phyloP scores from a whole-genome alignment of 2,888 invertebrate species.

The Drosophila anceps region DNA sequence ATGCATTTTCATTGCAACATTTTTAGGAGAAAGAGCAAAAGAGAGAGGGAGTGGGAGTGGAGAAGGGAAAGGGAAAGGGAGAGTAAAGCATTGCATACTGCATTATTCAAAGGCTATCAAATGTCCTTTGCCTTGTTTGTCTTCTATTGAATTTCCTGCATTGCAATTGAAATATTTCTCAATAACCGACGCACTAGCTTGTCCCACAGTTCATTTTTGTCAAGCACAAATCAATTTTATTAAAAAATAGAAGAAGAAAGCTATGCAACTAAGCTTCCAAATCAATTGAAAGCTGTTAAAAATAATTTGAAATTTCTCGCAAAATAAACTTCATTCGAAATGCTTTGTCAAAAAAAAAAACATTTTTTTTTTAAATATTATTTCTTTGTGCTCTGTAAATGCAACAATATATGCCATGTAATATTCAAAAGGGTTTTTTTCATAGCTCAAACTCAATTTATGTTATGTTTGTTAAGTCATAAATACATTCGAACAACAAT shows the following conservation, averaged over 20 bases:
- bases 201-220: constrained; percentile 2
- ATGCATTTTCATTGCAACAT: constrained; percentile 43
- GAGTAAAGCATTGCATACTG: background rate
- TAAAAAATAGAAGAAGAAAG: background rate
- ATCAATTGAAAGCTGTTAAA: background rate
- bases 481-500: constrained; percentile 14
- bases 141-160: background rate
- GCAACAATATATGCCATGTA: background rate
- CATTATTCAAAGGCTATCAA: constrained; percentile 18
- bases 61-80: background rate
- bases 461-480: constrained; percentile 16
- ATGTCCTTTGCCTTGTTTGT: constrained; percentile 14
- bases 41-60: background rate
- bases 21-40: constrained; percentile 3
- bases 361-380: background rate
- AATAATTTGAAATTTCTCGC: constrained; percentile 1
- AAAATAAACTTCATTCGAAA: constrained; percentile 3
- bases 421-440: constrained; percentile 6
- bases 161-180: constrained; percentile 17
- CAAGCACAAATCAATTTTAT: constrained; percentile 5
- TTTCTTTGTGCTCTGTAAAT: background rate
- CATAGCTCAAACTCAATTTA: constrained; percentile 15
- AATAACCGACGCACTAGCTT: background rate
- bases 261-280: background rate
- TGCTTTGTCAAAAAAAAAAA: background rate